Evolutionary conservation across 2,888 invertebrate species (phyloP), one percentile per base, ranked within the genome.

Genomic region (Argyra leucocephala): DNA sequence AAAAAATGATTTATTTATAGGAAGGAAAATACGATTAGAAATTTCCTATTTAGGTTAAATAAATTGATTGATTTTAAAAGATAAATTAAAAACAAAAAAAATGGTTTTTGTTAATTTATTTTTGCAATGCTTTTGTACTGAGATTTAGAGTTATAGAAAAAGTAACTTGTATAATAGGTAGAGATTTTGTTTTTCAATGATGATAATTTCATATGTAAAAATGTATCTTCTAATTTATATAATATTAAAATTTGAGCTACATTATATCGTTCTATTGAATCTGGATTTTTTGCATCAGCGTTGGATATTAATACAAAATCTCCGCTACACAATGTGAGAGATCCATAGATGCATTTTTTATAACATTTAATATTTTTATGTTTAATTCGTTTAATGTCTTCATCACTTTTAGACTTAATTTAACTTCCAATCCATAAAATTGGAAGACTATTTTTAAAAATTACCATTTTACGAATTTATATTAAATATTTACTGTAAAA

Each of bases 221-320:
- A 71, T 67, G 69, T 66, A 64, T 74, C 75, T 63, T 71, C 67
- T 7, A 76, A 67, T 63, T 78, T 76, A 64, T 76, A 79, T 24
- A 79, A 71, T 67, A 75, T 68, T 61, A 76, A 67, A 48, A 78
- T 75, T 66, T 79, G 80, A 2, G 83, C 86, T 1, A 85, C 81
- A 72, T 85, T 85, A 73, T 86, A 86, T 2, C 84, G 84, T 31
- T 80, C 81, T 57, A 83, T 80, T 0, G 84, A 82, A 67, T 86
- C 85, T 48, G 85, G 84, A 66, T 86, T 85, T 0, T 82, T 81
- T 1, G 85, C 81, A 71, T 85, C 85, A 58, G 84, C 85, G 74
- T 86, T 85, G 0, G 84, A 83, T 63, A 86, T 79, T 31, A 86
- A 74, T n/a, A 86, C 81, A 72, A 75, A 84, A 70, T 86, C 85